phyloP scores from a whole-genome alignment of 2,113 vertebrate species.

The Tenrec ecaudatus region DNA sequence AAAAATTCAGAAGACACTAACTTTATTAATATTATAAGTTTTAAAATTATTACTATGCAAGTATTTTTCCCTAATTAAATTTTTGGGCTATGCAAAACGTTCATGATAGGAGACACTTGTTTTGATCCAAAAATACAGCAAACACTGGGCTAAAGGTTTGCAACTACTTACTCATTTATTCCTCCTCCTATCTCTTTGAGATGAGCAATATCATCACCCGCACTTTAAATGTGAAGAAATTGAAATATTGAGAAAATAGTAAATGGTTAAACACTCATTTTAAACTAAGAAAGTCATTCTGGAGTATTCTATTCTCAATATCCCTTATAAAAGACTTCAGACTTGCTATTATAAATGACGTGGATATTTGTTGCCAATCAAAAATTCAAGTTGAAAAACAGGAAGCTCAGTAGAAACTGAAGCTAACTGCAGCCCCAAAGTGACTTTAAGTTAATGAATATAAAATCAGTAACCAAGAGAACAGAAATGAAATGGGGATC shows the following conservation, averaged over 20 bases:
- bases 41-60: background rate
- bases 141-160: background rate
- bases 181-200: background rate
- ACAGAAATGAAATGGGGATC: slow-evolving; percentile 51
- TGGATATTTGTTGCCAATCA: background rate
- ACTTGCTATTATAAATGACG: background rate
- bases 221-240: background rate
- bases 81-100: slow-evolving; percentile 15
- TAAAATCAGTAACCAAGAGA: slow-evolving; percentile 39
- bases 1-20: background rate
- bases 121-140: background rate
- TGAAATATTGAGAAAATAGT: background rate
- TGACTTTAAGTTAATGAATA: slow-evolving; percentile 77
- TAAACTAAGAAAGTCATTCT: background rate
- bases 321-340: background rate
- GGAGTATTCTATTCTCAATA: background rate
- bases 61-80: slow-evolving; percentile 49
- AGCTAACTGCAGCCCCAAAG: slow-evolving; percentile 39
- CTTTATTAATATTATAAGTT: background rate
- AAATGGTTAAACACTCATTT: background rate
- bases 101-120: background rate
- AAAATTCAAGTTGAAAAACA: slow-evolving; percentile 30
- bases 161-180: background rate
- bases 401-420: slow-evolving; percentile 59
- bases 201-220: background rate